Conservation (phyloP, 2,113 vertebrate species). For the Dinomys branickii region DNA sequence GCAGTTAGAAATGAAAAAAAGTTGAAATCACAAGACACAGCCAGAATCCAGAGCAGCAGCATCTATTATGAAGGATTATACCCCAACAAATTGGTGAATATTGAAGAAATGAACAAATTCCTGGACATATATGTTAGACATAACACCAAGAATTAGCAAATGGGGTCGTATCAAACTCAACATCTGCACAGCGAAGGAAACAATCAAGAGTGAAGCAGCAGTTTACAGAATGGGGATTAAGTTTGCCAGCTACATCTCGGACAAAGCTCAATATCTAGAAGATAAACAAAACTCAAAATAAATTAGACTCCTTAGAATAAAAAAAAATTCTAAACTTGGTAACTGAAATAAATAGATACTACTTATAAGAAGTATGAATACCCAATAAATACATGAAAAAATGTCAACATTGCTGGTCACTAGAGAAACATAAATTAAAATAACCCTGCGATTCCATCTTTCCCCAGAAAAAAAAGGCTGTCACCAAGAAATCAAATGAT, state of each 20-base stretch:
- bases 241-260: background rate
- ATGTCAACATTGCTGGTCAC: background rate
- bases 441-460: background rate
- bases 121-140: background rate
- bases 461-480: background rate
- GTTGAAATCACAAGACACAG: background rate
- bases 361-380: background rate
- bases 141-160: background rate
- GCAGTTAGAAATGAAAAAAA: background rate
- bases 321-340: background rate
- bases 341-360: background rate
- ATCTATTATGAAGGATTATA: background rate
- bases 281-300: background rate
- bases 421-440: background rate
- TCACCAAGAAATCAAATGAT: background rate
- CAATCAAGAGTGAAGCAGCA: background rate
- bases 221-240: background rate
- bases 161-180: background rate
- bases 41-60: background rate
- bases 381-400: background rate
- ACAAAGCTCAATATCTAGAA: background rate
- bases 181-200: background rate
- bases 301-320: background rate
- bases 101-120: background rate
- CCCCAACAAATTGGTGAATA: background rate